Conservation (phyloP, 2,888 invertebrate species). For the Aporophyla lueneburgensis region DNA sequence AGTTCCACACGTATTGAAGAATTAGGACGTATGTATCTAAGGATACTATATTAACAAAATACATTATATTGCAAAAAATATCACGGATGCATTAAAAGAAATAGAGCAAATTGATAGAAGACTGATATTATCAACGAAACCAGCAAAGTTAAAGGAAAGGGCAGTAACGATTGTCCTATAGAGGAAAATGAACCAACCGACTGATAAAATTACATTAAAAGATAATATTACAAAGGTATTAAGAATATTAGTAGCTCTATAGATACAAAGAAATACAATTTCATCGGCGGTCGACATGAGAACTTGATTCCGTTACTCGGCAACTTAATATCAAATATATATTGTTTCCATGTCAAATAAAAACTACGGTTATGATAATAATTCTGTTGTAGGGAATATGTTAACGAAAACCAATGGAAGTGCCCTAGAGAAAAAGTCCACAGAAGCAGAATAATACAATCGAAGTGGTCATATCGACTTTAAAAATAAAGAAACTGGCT, state of each 20-base stretch:
- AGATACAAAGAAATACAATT: slow-evolving; percentile 5
- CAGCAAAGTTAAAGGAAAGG: neutral
- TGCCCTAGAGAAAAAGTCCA: neutral
- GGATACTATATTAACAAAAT: neutral
- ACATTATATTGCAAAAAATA: neutral
- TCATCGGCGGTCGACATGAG: slow-evolving; percentile 3
- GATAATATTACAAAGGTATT: neutral
- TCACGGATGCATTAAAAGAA: neutral
- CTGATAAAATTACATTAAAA: neutral
- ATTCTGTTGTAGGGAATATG: neutral
- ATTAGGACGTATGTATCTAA: no score
- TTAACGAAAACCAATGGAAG: no score
- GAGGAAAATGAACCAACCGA: neutral
- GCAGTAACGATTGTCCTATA: neutral
- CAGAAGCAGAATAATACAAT: neutral
- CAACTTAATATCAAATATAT: slow-evolving; percentile 12
- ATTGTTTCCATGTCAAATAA: neutral
- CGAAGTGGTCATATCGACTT: neutral
- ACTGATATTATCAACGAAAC: neutral
- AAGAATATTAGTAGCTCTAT: slow-evolving; percentile 1
- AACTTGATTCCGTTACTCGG: slow-evolving; percentile 2
- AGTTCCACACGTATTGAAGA: no score
- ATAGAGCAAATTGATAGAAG: neutral
- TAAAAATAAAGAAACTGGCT: neutral
- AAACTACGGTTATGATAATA: neutral